Base-by-base conservation (phyloP, 2,113 vertebrate genomes). In the Syngnathus scovelli region DNA sequence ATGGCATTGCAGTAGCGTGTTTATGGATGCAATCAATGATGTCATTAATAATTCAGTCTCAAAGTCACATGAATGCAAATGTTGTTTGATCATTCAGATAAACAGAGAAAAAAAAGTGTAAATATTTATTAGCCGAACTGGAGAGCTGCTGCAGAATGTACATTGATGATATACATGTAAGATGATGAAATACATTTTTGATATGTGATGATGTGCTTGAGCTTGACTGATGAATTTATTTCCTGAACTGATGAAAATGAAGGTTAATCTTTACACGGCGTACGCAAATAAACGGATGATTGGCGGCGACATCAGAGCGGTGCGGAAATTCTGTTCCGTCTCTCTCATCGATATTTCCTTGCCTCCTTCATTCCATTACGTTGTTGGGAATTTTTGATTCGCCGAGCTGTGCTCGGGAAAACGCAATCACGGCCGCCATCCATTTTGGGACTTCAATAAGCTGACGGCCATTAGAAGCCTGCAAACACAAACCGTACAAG, bases 81-180 rank as follows among this genome's bases (percentile, higher is more conserved):
- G 27, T 80, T 84, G 83, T 88, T 85, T 89, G 83, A 90, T 88
- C 84, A 80, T 86, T 83, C 72, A 55, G 83, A 89, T 85, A 84
- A 89, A 88, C 82, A 87, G 84, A 60, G 6, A 63, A 39, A 64
- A 64, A 8, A 64, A 77, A 61, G 19, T 63, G 79, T 87, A 79
- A 88, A 89, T 88, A 90, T 89, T 83, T 82, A 88, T 82, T 66
- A 44, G 21, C 23, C 7, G 33, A 56, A 27, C 54, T 1, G 54
- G 6, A 33, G 27, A 27, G 12, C 23, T 6, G 23, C 54, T 67
- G 66, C 64, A 79, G 77, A 82, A 74, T 71, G 44, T 16, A 27
- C 54, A 56, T 7, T 13, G 23, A 21, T 54, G 52, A 60, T 60
- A 60, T 39, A 38, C 5, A 19, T 55, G 74, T 68, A 66, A 68